These are phyloP conservation scores for Platichthys flesus DNA, from an alignment of 2,113 vertebrate genomes.

Conservation along the genomic window DNA sequence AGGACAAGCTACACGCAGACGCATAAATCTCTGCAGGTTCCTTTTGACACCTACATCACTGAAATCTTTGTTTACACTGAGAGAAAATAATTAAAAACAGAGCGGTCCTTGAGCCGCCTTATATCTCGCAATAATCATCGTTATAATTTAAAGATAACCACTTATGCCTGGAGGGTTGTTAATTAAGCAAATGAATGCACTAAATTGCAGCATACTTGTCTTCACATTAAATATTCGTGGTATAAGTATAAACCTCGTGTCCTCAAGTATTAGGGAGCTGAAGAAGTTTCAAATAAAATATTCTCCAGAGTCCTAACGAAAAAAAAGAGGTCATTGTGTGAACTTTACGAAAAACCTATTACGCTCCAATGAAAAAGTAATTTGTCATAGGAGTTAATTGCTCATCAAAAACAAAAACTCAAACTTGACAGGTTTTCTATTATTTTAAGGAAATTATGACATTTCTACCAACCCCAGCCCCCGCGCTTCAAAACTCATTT, in stretches of 20 bases:
- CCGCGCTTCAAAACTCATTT: slow-evolving; percentile 59
- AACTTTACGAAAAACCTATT: slow-evolving; percentile 4
- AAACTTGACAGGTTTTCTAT: slow-evolving; percentile 1
- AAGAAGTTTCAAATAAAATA: not conserved
- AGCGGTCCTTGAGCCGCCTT: slow-evolving; percentile 15
- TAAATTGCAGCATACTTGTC: slow-evolving; percentile 27
- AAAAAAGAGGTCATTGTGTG: not conserved
- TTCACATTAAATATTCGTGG: slow-evolving; percentile 22
- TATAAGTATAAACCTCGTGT: slow-evolving; percentile 24
- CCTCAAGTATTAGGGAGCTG: not conserved
- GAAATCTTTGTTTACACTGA: slow-evolving; percentile 11
- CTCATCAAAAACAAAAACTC: slow-evolving; percentile 1
- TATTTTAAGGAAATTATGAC: slow-evolving; percentile 1
- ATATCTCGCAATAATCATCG: slow-evolving; percentile 48
- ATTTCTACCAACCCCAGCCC: slow-evolving; percentile 46
- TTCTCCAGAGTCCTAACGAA: not conserved
- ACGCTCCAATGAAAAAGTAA: not conserved
- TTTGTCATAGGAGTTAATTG: slow-evolving; percentile 1
- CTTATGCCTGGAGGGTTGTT: slow-evolving; percentile 47
- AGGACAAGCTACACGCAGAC: slow-evolving; percentile 21
- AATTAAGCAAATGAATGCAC: slow-evolving; percentile 51
- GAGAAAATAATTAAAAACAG: slow-evolving; percentile 1
- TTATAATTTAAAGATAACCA: slow-evolving; percentile 48
- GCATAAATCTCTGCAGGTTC: slow-evolving; percentile 15
- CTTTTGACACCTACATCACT: not conserved